Evolutionary conservation across 2,888 invertebrate genomes (phyloP).

Genomic region (Timema cristinae): DNA sequence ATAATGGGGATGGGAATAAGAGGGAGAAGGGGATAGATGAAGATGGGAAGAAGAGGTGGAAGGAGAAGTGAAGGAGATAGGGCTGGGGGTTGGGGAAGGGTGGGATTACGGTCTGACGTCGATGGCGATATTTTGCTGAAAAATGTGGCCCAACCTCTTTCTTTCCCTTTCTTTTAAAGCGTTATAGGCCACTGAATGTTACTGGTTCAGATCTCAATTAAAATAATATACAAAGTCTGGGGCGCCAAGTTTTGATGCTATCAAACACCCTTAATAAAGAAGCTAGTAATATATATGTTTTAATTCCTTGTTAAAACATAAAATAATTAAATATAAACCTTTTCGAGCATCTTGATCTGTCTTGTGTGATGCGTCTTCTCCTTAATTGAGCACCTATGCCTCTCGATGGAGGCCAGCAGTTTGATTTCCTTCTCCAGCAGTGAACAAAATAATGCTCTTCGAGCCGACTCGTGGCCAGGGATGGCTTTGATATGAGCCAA

Average conservation of each 20-base stretch:
- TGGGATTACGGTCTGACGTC: neutral
- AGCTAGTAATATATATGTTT: too few relatives aligned
- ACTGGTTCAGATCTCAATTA: too few relatives aligned
- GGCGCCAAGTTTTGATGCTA: too few relatives aligned
- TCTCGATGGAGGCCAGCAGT: conserved; percentile 64
- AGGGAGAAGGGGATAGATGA: neutral
- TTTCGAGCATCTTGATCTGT: too few relatives aligned
- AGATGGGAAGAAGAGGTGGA: neutral
- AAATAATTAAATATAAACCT: too few relatives aligned
- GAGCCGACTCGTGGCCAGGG: conserved; percentile 60
- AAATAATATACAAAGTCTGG: too few relatives aligned
- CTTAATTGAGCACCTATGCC: conserved; percentile 50
- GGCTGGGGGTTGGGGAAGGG: neutral
- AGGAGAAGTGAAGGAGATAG: neutral
- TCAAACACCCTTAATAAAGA: too few relatives aligned
- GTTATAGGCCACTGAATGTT: too few relatives aligned
- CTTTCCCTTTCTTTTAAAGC: too few relatives aligned
- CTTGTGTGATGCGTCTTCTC: neutral
- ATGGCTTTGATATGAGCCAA: conserved; percentile 58
- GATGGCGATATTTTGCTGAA: too few relatives aligned
- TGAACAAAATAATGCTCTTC: conserved; percentile 64
- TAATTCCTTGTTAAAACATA: too few relatives aligned
- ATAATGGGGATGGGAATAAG: neutral
- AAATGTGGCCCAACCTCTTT: too few relatives aligned
- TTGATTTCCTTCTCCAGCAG: conserved; percentile 71